Conservation (phyloP, 2,797 vertebrate genomes). For the Linurgus olivaceus region DNA sequence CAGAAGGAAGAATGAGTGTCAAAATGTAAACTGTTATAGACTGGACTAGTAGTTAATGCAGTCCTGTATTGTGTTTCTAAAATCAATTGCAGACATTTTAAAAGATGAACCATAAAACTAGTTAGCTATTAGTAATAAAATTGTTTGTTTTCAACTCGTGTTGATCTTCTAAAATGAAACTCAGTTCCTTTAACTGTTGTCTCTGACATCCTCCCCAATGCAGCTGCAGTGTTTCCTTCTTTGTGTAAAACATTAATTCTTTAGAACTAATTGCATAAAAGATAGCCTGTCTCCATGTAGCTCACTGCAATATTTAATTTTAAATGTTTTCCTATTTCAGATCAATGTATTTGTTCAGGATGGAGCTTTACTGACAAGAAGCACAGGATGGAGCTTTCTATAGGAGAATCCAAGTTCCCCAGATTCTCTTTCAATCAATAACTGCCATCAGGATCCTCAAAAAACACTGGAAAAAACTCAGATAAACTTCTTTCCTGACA, state of each 20-base stretch:
- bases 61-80: background rate
- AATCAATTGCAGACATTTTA: background rate
- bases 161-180: background rate
- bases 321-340: background rate
- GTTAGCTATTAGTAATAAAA: background rate
- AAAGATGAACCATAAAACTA: background rate
- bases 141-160: background rate
- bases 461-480: background rate
- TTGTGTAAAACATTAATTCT: background rate
- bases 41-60: background rate
- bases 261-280: background rate
- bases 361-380: background rate
- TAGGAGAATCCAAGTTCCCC: background rate
- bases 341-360: background rate
- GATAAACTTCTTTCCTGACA: background rate
- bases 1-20: background rate
- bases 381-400: background rate
- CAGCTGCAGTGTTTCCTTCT: background rate
- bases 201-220: background rate
- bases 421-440: background rate
- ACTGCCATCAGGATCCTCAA: background rate
- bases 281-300: background rate
- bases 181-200: background rate
- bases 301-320: background rate
- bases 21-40: background rate